These are phyloP conservation scores for Gisinianus flammeolus DNA, from an alignment of 2,888 invertebrate genomes.

Conservation along the genomic window DNA sequence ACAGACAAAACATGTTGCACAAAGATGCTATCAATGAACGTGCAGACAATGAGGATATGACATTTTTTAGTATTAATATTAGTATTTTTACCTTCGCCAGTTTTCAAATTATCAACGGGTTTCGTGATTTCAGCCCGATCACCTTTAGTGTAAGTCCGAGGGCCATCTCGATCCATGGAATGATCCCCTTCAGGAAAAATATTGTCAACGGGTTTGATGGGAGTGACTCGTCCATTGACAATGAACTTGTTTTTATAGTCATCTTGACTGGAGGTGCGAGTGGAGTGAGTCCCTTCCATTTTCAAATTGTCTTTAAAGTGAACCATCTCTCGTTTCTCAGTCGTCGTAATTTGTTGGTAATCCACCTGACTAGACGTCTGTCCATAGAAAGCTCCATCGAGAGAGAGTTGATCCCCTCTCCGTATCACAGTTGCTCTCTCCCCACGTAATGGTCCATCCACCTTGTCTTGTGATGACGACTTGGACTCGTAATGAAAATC, in stretches of 20 bases:
- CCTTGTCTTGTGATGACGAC: conserved; percentile 47
- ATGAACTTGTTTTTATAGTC: conserved; percentile 18
- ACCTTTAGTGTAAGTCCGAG: conserved; percentile 60
- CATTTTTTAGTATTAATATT: too few relatives aligned
- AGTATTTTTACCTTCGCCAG: too few relatives aligned
- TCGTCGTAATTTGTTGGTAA: conserved; percentile 59
- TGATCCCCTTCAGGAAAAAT: conserved; percentile 60
- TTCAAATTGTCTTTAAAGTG: conserved; percentile 64
- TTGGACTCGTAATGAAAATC: background rate
- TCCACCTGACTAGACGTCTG: background rate
- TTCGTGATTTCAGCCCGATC: conserved; percentile 60
- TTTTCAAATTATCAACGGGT: conserved; percentile 65
- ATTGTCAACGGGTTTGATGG: conserved; percentile 59
- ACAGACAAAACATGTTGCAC: background rate
- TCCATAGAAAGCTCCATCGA: conserved; percentile 64
- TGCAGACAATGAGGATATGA: background rate
- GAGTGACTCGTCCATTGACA: conserved; percentile 62
- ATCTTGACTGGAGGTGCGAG: background rate
- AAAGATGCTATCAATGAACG: background rate
- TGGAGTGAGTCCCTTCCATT: conserved; percentile 68
- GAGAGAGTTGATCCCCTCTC: conserved; percentile 61
- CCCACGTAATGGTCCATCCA: too few relatives aligned
- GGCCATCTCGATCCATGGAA: background rate
- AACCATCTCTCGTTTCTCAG: conserved; percentile 60
- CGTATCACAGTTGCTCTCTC: conserved; percentile 49